These are phyloP conservation scores for Danio choprae DNA, from an alignment of 2,797 vertebrate genomes.

Conservation along the genomic window DNA sequence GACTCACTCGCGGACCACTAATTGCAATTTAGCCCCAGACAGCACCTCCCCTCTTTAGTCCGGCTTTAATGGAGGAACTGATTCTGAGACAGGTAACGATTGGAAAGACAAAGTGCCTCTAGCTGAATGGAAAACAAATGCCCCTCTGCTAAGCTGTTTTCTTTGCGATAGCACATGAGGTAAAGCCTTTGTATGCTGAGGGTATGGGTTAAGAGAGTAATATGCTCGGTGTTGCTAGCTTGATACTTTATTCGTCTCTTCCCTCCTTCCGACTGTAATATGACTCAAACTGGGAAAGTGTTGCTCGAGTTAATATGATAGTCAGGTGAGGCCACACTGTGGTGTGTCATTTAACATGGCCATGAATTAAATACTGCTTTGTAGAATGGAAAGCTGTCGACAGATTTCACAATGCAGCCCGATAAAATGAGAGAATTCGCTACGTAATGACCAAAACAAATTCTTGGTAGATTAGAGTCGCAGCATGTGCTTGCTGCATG, in stretches of 20 bases:
- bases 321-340: slow-evolving; percentile 63
- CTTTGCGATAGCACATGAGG: slow-evolving; percentile 79
- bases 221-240: slow-evolving; percentile 68
- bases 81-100: slow-evolving; percentile 98
- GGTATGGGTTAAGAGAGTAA: slow-evolving; percentile 78
- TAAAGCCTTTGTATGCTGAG: slow-evolving; percentile 79
- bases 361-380: slow-evolving; percentile 59
- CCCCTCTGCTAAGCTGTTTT: slow-evolving; percentile 80
- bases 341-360: slow-evolving; percentile 62
- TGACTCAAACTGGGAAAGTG: slow-evolving; percentile 71
- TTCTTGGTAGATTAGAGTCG: slow-evolving; percentile 34
- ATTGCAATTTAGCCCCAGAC: slow-evolving; percentile 99
- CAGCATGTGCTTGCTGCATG: slow-evolving; percentile 42
- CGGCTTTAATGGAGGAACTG: slow-evolving; percentile 96
- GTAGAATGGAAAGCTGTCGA: slow-evolving; percentile 44
- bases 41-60: slow-evolving; percentile 96
- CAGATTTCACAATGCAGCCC: slow-evolving; percentile 45
- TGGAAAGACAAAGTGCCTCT: slow-evolving; percentile 96
- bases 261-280: slow-evolving; percentile 73
- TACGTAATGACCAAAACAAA: slow-evolving; percentile 52
- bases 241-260: slow-evolving; percentile 79
- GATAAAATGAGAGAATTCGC: slow-evolving; percentile 51
- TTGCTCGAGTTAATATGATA: slow-evolving; percentile 63
- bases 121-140: slow-evolving; percentile 81
- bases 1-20: slow-evolving; percentile 95